Percentiles rank a stretch among this genome's conserved stretches.
phyloP scores from a whole-genome alignment of 2,113 vertebrate species.

The Chionomys nivalis region DNA sequence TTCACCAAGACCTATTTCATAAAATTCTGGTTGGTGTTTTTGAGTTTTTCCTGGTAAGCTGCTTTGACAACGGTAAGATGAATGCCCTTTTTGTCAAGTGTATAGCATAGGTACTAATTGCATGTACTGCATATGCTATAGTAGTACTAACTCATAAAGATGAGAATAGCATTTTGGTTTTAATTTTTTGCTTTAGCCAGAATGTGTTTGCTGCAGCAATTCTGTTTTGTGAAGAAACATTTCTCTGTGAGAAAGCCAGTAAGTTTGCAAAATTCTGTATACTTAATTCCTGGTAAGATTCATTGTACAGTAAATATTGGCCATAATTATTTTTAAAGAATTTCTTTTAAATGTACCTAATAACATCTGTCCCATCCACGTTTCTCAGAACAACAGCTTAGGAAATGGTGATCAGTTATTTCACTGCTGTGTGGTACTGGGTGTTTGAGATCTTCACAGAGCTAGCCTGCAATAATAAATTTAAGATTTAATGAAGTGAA shows the following conservation, averaged over 20 bases:
- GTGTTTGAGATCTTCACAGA: conserved; percentile 37
- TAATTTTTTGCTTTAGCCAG: conserved; percentile 45
- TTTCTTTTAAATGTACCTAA: background rate
- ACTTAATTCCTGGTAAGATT: conserved; percentile 22
- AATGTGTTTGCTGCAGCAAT: conserved; percentile 56
- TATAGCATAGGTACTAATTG: conserved; percentile 37
- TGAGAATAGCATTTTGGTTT: conserved; percentile 1
- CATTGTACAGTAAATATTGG: conserved; percentile 30
- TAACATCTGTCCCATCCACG: conserved; percentile 4
- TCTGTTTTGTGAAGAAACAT: conserved; percentile 49
- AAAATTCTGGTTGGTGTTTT: conserved; percentile 30
- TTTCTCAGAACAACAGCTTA: conserved; percentile 53
- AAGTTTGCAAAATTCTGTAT: conserved; percentile 41
- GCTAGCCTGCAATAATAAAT: background rate
- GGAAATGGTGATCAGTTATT: conserved; percentile 41
- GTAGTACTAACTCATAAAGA: conserved; percentile 47
- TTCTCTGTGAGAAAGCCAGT: conserved; percentile 6
- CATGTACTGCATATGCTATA: conserved; percentile 33
- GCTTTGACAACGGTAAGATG: background rate
- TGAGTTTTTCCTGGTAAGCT: conserved; percentile 28
- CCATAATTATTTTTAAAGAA: conserved; percentile 46
- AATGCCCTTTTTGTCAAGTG: conserved; percentile 43
- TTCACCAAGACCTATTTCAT: conserved; percentile 47
- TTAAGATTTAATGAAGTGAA: conserved; percentile 41
- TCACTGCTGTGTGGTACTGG: conserved; percentile 5